phyloP scores from a whole-genome alignment of 92 coral and sea anemone species.

The Heliopora coerulea region DNA sequence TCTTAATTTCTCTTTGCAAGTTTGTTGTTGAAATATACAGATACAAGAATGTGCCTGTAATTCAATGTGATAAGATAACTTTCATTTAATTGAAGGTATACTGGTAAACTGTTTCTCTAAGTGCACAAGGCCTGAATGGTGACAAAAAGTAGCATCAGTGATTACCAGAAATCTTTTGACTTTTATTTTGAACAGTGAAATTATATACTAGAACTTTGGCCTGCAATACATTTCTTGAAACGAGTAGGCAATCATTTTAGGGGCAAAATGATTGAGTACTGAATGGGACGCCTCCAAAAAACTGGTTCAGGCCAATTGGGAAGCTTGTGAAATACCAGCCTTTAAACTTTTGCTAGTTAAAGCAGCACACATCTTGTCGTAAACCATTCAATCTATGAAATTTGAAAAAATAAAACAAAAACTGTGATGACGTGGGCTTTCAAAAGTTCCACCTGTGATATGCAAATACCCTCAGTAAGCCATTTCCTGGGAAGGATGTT shows the following conservation, averaged over 20 bases:
- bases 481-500: slow-evolving; percentile 14
- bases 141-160: too few species aligned
- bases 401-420: background rate
- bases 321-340: slow-evolving; percentile 46
- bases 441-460: too few species aligned
- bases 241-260: slow-evolving; percentile 47
- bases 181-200: too few species aligned
- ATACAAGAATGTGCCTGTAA: slow-evolving; percentile 17
- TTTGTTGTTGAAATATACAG: slow-evolving; percentile 13
- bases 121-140: too few species aligned
- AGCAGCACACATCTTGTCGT: slow-evolving; percentile 48
- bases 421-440: background rate
- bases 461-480: background rate
- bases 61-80: background rate
- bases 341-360: slow-evolving; percentile 39
- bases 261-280: slow-evolving; percentile 43
- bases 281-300: slow-evolving; percentile 48
- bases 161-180: too few species aligned
- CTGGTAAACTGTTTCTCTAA: too few species aligned
- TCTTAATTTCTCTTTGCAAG: background rate
- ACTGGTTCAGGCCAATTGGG: slow-evolving; percentile 51
- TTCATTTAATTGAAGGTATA: too few species aligned
- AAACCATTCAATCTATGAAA: slow-evolving; percentile 50
- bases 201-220: background rate
- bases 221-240: slow-evolving; percentile 51